A percentile compares a stretch with the other conserved stretches of the same genome.
Evolutionary conservation across 2,888 invertebrate species (phyloP).

Genomic region (Colletes collaris): DNA sequence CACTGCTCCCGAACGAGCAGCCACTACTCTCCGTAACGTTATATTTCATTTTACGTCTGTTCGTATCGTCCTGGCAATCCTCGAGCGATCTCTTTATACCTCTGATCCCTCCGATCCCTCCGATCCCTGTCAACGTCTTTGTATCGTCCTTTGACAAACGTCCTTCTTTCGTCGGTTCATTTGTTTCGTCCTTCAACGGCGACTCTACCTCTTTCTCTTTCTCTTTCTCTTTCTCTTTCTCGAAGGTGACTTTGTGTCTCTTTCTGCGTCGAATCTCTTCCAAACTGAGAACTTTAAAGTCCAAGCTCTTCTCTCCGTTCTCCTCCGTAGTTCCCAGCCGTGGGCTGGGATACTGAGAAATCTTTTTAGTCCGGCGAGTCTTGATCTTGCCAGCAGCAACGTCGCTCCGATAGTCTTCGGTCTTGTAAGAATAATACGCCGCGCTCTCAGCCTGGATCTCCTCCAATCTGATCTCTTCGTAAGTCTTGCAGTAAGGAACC

Average conservation of each 20-base stretch:
- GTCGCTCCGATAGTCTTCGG: conserved; percentile 72
- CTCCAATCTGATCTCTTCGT: conserved; percentile 88
- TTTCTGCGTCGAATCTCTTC: conserved; percentile 83
- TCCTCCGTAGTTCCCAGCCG: conserved; percentile 28
- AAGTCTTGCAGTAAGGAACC: conserved; percentile 85
- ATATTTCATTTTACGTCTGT: conserved; percentile 17
- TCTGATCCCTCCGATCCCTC: conserved; percentile 64
- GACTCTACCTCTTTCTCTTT: background rate
- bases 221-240: background rate
- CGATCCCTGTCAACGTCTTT: conserved; percentile 82
- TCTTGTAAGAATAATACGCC: conserved; percentile 88
- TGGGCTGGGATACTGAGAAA: conserved; percentile 51
- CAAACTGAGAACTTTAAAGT: conserved; percentile 84
- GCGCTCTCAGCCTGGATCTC: conserved; percentile 89
- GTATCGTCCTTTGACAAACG: conserved; percentile 70
- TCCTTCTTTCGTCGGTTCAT: conserved; percentile 20
- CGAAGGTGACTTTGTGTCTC: conserved; percentile 36
- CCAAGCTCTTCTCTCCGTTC: conserved; percentile 63
- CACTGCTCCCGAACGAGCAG: conserved; percentile 26
- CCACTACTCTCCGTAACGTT: background rate
- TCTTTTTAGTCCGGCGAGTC: conserved; percentile 43
- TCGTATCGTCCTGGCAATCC: conserved; percentile 16
- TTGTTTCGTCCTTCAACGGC: background rate
- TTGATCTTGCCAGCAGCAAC: conserved; percentile 77
- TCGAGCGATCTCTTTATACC: conserved; percentile 45